Base-by-base conservation (phyloP, 2,797 vertebrate species). In the Hozukius guyotensis region DNA sequence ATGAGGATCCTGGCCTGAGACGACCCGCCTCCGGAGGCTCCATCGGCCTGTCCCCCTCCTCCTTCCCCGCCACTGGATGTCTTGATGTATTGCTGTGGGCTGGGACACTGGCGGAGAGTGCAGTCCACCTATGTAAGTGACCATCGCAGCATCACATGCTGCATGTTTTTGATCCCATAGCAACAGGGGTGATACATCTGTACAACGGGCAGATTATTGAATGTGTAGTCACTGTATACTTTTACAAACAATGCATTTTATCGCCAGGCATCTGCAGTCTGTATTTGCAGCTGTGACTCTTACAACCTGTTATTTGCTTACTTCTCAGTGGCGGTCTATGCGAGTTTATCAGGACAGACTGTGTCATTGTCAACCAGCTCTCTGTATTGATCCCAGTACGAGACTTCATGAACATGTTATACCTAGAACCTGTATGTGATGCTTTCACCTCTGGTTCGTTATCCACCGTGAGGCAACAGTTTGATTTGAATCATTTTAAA, bases 11-110 rank as follows among this genome's bases (percentile, higher is more conserved):
- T 57, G 77, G 83, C 82, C 86, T 89, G 84, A 93, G 74, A 82
- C 85, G 42, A 94, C 78, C 81, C 84, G 22, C 34, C 56, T 34
- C 78, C 76, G 22, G 87, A 85, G 86, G 85, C 92, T 92, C 77
- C 61, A 46, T 78, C 84, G 5, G 92, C 93, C 93, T 90, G 89
- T 82, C 84, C 85, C 18, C 34, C 69, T 71, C 57, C 81, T 90
- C 93, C 78, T 93, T 93, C 81, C 94, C 91, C 73, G 91, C 81
- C 91, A 93, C 86, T 96, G 95, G 95, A 97, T 96, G 95, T 96
- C 97, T 99, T 97, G 97, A 99, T 99, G 98, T 97, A 97, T 97
- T 99, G 98, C 97, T 99, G 98, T 97, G 97, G 98, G 95, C 96
- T 99, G 97, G 98, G 96, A 95, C 97, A 98, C 95, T 97, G 97